Conservation (phyloP, 2,113 vertebrate species). For the Silurus asotus region DNA sequence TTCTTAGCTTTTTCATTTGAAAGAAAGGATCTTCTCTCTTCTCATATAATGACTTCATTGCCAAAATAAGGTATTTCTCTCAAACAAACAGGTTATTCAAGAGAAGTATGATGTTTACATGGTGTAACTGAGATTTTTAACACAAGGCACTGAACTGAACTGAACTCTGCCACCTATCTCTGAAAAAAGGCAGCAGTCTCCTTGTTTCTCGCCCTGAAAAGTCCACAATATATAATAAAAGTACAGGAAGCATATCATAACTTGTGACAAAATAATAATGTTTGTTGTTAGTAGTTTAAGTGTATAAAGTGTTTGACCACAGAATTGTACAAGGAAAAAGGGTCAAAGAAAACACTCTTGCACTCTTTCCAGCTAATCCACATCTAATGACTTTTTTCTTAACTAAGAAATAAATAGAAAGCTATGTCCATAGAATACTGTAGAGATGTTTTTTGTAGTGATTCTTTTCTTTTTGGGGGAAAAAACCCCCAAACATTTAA, state of each 20-base stretch:
- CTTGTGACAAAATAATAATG: not conserved
- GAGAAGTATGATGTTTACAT: not conserved
- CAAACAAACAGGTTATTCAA: not conserved
- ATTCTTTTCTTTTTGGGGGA: too few relatives aligned
- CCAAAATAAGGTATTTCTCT: not conserved
- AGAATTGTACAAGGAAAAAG: not conserved
- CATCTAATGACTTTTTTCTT: not conserved
- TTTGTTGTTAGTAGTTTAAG: not conserved
- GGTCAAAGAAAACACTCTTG: not conserved
- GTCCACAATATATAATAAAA: not conserved
- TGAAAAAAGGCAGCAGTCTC: not conserved
- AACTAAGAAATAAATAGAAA: not conserved
- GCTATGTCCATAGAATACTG: not conserved
- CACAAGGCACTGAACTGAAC: not conserved
- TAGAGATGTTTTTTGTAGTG: not conserved
- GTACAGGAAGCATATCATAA: not conserved
- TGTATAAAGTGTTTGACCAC: not conserved
- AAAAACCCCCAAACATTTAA: too few relatives aligned
- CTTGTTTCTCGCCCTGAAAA: not conserved
- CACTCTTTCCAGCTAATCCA: not conserved
- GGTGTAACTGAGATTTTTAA: not conserved
- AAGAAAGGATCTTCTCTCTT: not conserved
- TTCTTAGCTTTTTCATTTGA: slow-evolving; percentile 12
- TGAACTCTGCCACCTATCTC: slow-evolving; percentile 52
- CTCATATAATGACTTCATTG: not conserved